These are phyloP conservation scores for Sparus aurata DNA, from an alignment of 2,797 vertebrate species.

Conservation along the genomic window DNA sequence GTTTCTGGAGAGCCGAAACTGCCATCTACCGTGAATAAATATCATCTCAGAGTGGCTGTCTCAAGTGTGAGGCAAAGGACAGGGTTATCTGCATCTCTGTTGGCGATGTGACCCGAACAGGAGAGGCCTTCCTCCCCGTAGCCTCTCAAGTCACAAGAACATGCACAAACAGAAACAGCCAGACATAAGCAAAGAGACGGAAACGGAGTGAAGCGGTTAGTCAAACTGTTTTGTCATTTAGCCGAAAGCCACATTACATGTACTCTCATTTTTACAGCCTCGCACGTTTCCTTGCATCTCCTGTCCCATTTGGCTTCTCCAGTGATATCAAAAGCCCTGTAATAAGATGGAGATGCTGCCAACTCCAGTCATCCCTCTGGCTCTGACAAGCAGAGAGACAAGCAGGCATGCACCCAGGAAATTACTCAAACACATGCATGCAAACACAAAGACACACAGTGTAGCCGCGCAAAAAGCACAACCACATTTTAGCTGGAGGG, in stretches of 20 bases:
- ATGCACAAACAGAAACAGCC: conserved; percentile 7
- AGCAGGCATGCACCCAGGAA: conserved; percentile 54
- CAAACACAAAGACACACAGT: conserved; percentile 18
- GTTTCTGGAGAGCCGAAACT: conserved; percentile 26
- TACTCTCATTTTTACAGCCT: conserved; percentile 42
- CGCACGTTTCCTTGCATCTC: conserved; percentile 63
- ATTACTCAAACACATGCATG: conserved; percentile 34
- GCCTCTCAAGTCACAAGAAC: conserved; percentile 33
- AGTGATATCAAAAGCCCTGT: conserved; percentile 70
- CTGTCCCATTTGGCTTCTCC: conserved; percentile 68
- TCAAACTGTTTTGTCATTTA: conserved; percentile 55
- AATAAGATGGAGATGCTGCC: conserved; percentile 72
- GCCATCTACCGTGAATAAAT: conserved; percentile 17
- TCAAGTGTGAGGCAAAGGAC: conserved; percentile 13
- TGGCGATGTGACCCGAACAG: conserved; percentile 41
- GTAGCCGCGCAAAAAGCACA: conserved; percentile 13
- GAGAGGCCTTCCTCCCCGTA: not conserved
- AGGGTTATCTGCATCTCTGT: conserved; percentile 17
- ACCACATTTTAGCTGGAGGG: not conserved
- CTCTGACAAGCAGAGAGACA: conserved; percentile 56
- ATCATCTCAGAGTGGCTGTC: conserved; percentile 11
- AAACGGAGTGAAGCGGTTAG: conserved; percentile 33
- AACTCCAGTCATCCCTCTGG: conserved; percentile 65
- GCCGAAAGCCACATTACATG: conserved; percentile 51
- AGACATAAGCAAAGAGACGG: conserved; percentile 20